Evolutionary conservation across 2,888 invertebrate genomes (phyloP).

Genomic region (Silvanus unidentatus): DNA sequence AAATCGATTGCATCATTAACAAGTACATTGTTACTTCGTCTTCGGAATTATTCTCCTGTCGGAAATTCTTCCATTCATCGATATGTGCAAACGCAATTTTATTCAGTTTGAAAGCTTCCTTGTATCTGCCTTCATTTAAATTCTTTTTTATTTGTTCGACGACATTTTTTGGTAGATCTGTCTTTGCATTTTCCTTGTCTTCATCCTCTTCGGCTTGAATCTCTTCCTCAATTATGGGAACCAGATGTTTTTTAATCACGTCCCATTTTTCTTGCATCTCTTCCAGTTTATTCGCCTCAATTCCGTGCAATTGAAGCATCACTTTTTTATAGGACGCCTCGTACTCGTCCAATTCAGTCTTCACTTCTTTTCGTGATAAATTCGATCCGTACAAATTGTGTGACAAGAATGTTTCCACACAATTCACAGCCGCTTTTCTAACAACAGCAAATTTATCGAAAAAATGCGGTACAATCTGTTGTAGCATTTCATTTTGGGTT

Average conservation of each 20-base stretch:
- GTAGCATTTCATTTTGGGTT: conserved; percentile 62
- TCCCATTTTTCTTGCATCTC: conserved; percentile 49
- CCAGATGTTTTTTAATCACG: conserved; percentile 49
- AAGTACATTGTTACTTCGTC: conserved; percentile 21
- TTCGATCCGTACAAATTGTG: conserved; percentile 78
- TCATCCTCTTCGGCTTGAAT: conserved; percentile 22
- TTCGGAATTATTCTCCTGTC: conserved; percentile 4
- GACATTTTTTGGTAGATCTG: no score
- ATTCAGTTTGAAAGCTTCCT: conserved; percentile 46
- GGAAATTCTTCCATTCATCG: conserved; percentile 3
- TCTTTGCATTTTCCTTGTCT: no score
- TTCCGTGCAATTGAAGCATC: conserved; percentile 55
- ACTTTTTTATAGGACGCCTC: conserved; percentile 30
- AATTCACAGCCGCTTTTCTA: conserved; percentile 75
- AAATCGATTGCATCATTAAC: no score
- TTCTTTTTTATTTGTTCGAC: conserved; percentile 27
- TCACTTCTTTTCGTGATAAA: conserved; percentile 46
- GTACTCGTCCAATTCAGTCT: conserved; percentile 56
- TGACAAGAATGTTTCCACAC: conserved; percentile 72
- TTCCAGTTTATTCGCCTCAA: conserved; percentile 47
- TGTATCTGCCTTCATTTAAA: conserved; percentile 49
- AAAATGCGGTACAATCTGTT: conserved; percentile 63
- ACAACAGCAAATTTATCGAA: conserved; percentile 80
- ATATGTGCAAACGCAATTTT: not conserved
- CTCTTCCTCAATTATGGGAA: conserved; percentile 1